Base-by-base conservation (phyloP, 2,113 vertebrate species). In the Myotis yumanensis region DNA sequence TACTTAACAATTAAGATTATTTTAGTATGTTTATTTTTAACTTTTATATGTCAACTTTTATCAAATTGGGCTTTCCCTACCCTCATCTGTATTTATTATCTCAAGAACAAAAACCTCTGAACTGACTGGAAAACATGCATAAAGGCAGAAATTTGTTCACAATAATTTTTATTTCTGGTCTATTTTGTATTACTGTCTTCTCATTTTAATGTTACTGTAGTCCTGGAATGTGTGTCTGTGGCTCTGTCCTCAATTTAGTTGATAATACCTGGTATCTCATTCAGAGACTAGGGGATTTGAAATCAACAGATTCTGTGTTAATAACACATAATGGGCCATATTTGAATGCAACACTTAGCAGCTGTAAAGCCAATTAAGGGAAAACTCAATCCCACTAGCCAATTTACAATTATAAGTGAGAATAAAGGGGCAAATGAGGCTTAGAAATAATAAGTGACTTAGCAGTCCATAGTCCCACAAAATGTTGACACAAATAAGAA, bases 141-240 rank as follows among this genome's bases (percentile, higher is more conserved):
- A 72, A 91, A 89, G 11, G 23, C 40, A 90, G 69, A 94, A 68
- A 79, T 37, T 57, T 84, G 2, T 83, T 66, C 22, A 73, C 3
- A 75, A 37, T 54, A 35, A 15, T 75, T 89, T 86, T 89, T 86
- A 82, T 72, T 92, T 91, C 37, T 95, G 11, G 2, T 89, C 32
- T 73, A 43, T 7, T 86, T 90, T 51, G 48, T 90, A 20, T 40
- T 79, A 62, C 6, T 64, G 0, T 52, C 5, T 86, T 86, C n/a
- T 79, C n/a, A 72, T 66, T 66, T 37, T 40, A 30, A 46, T n/a
- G 25, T 52, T 28, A 40, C 48, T 82, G 0, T 59, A 48, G 37
- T 46, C 1, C 22, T 94, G 37, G 1, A 84, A 82, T 86, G 30
- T 69, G 22, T 43, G 16, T 51, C n/a, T 77, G 20, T 86, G 52